A percentile compares a stretch with the other conserved stretches of the same genome.
These are phyloP conservation scores for Eulemur rubriventer DNA, from an alignment of 2,797 vertebrate species.

Conservation along the genomic window DNA sequence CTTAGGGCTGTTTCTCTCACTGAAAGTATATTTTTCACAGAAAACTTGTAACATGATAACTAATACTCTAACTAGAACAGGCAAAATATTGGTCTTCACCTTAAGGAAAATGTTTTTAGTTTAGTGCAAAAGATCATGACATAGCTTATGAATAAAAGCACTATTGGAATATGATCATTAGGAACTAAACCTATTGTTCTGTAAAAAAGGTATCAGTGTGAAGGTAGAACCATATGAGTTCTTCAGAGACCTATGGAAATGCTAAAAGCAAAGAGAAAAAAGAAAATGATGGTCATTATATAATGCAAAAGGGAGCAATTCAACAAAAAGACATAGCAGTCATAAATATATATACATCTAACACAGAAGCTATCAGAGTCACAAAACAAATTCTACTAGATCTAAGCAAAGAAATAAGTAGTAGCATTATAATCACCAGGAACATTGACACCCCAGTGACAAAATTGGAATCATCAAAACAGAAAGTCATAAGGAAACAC, in stretches of 20 bases:
- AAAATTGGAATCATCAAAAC: too few species aligned
- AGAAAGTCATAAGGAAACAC: too few species aligned
- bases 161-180: neutral
- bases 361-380: too few species aligned
- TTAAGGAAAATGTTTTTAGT: neutral
- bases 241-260: neutral
- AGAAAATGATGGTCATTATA: too few species aligned
- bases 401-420: too few species aligned
- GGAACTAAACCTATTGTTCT: neutral
- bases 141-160: neutral
- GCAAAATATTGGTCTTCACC: neutral
- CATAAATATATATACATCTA: too few species aligned
- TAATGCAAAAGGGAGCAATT: too few species aligned
- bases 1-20: neutral
- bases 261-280: neutral
- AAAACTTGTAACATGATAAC: neutral
- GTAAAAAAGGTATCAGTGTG: neutral
- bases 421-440: too few species aligned
- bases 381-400: too few species aligned
- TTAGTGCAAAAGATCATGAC: neutral
- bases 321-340: too few species aligned
- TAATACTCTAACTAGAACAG: neutral
- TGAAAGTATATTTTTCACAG: neutral
- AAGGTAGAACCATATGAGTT: neutral
- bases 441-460: too few species aligned